Base-by-base conservation (phyloP, 2,888 invertebrate species). In the Diarsia mendica region DNA sequence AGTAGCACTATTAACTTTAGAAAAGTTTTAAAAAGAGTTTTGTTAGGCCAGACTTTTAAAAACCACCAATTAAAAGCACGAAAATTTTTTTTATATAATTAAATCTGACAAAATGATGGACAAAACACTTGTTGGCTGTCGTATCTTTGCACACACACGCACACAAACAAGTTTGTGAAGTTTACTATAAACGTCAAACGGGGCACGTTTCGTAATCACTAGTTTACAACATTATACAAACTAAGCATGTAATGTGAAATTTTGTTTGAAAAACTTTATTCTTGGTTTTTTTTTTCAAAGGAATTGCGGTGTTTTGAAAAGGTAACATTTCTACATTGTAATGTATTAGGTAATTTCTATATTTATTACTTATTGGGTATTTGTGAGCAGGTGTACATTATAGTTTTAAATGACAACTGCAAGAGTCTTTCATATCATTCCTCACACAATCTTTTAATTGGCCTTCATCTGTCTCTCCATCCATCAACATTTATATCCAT, bases 71-170 rank as follows among this genome's bases (percentile, higher is more conserved):
- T n/a, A n/a, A n/a, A n/a, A n/a, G n/a, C n/a, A n/a, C n/a, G n/a
- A n/a, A n/a, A n/a, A n/a, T n/a, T n/a, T n/a, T n/a, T n/a, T n/a
- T n/a, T n/a, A n/a, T n/a, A 60, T 83, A 88, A 86, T 82, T 80
- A 77, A 63, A 77, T 73, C 89, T 85, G 87, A 80, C 87, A 89
- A 85, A 73, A 67, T 69, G 46, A 66, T 74, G 68, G 55, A 91
- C 90, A 88, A 87, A 80, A 86, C 67, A 86, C 76, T 77, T 77
- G 81, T 75, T 63, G 69, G 79, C 28, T 48, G 71, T 79, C 79
- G 58, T 68, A 44, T 48, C 10, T 18, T 33, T 49, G 39, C 51
- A 67, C 48, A 65, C 77, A 60, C 60, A 85, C 51, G 48, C 77
- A 79, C 64, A 81, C 82, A 82, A 33, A 79, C 2, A 79, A 79